Conservation (phyloP, 92 coral and sea anemone genomes). For the Paragorgia papillata region DNA sequence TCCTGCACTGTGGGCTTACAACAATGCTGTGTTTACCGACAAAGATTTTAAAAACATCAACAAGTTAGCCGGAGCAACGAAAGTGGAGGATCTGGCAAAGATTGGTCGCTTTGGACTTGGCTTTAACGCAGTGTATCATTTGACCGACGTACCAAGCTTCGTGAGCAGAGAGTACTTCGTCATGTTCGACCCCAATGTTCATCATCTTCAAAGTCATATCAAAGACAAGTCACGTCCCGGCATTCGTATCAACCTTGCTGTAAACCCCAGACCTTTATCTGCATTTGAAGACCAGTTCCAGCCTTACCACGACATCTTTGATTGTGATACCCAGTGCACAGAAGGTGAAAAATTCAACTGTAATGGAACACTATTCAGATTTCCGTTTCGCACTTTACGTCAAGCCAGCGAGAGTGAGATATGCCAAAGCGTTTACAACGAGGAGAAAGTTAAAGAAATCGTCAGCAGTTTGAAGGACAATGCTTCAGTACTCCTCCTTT, state of each 20-base stretch:
- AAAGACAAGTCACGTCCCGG: conserved; percentile 80
- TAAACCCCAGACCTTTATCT: conserved; percentile 51
- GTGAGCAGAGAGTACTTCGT: conserved; percentile 79
- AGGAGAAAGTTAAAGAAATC: too few species aligned
- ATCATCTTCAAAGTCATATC: too few species aligned
- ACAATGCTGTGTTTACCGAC: too few species aligned
- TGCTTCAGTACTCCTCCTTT: conserved; percentile 75
- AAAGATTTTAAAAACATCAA: too few species aligned
- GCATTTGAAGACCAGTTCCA: conserved; percentile 79
- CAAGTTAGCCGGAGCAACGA: too few species aligned
- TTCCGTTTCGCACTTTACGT: conserved; percentile 77
- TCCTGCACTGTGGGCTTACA: too few species aligned
- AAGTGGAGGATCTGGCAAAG: too few species aligned
- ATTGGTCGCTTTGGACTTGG: too few species aligned
- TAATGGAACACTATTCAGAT: conserved; percentile 84
- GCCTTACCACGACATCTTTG: conserved; percentile 81
- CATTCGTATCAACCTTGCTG: conserved; percentile 66
- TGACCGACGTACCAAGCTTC: conserved; percentile 92
- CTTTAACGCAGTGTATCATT: too few species aligned
- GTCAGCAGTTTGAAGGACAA: conserved; percentile 62
- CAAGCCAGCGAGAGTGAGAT: too few species aligned
- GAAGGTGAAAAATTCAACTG: conserved; percentile 59
- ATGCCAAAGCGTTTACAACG: too few species aligned
- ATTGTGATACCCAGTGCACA: conserved; percentile 76
- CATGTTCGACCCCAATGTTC: conserved; percentile 93